These are phyloP conservation scores for Telenomus remus DNA, from an alignment of 1,140 invertebrate species.

Conservation along the genomic window DNA sequence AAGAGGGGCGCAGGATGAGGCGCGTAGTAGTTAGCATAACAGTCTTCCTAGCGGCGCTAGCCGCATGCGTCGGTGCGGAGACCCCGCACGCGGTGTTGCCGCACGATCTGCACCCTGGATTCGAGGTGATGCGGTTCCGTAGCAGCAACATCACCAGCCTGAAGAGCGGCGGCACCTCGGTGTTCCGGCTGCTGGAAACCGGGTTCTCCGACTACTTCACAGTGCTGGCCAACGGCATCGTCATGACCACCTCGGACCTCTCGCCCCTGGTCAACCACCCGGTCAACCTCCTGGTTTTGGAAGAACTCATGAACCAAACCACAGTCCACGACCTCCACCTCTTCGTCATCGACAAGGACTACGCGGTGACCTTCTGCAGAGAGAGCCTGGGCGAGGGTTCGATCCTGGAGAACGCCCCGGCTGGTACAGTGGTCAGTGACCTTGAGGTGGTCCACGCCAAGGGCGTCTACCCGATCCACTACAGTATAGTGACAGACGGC, in stretches of 20 bases:
- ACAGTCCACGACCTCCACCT: slow-evolving; percentile 87
- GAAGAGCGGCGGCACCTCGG: slow-evolving; percentile 74
- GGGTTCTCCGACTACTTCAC: slow-evolving; percentile 89
- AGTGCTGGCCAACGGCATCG: slow-evolving; percentile 88
- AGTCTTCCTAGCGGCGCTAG: slow-evolving; percentile 42
- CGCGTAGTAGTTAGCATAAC: slow-evolving; percentile 44
- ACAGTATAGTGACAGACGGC: slow-evolving; percentile 83
- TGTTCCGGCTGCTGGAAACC: slow-evolving; percentile 83
- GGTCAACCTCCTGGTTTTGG: slow-evolving; percentile 86
- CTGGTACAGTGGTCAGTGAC: slow-evolving; percentile 81
- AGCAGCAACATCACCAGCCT: slow-evolving; percentile 12
- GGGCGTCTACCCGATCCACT: slow-evolving; percentile 80
- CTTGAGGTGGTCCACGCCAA: slow-evolving; percentile 80
- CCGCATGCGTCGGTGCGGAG: slow-evolving; percentile 42
- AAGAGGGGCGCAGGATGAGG: slow-evolving; percentile 62
- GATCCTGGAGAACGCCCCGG: slow-evolving; percentile 84
- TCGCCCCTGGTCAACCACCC: slow-evolving; percentile 86
- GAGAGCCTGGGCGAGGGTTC: slow-evolving; percentile 80
- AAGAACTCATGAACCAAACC: slow-evolving; percentile 86
- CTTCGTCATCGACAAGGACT: slow-evolving; percentile 86
- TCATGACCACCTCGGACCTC: slow-evolving; percentile 92
- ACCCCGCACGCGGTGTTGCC: slow-evolving; percentile 78
- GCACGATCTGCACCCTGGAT: slow-evolving; percentile 90
- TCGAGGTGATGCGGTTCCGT: slow-evolving; percentile 85
- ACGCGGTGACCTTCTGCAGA: slow-evolving; percentile 85